phyloP scores from a whole-genome alignment of 1,140 invertebrate species.

The Lucilia cuprina region DNA sequence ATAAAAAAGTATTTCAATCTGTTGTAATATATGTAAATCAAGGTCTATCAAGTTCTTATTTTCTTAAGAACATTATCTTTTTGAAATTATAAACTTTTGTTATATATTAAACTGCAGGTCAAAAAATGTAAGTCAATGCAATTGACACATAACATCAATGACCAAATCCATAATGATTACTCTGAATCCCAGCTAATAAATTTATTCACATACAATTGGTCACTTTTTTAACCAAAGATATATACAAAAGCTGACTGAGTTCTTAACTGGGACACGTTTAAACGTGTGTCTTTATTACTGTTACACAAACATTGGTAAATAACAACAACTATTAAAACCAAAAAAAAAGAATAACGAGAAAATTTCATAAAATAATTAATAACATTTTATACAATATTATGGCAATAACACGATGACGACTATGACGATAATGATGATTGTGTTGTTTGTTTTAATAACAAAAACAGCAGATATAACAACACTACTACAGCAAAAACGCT shows the following conservation, averaged over 20 bases:
- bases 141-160: too few species aligned
- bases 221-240: neutral
- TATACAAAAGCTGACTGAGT: neutral
- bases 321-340: neutral
- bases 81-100: too few species aligned
- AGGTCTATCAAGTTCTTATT: too few species aligned
- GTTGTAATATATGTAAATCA: too few species aligned
- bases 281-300: neutral
- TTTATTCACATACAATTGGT: neutral
- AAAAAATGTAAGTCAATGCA: too few species aligned
- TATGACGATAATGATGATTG: neutral
- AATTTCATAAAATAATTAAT: neutral
- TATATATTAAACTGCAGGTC: too few species aligned
- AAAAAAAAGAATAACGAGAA: neutral
- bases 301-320: neutral
- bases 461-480: neutral
- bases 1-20: too few species aligned
- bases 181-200: too few species aligned
- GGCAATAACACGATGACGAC: neutral
- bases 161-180: too few species aligned
- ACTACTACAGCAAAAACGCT: neutral
- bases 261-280: neutral
- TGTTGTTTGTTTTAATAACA: neutral
- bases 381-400: neutral
- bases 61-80: too few species aligned